phyloP scores from a whole-genome alignment of 2,113 vertebrate species.

The Trogon surrucura region DNA sequence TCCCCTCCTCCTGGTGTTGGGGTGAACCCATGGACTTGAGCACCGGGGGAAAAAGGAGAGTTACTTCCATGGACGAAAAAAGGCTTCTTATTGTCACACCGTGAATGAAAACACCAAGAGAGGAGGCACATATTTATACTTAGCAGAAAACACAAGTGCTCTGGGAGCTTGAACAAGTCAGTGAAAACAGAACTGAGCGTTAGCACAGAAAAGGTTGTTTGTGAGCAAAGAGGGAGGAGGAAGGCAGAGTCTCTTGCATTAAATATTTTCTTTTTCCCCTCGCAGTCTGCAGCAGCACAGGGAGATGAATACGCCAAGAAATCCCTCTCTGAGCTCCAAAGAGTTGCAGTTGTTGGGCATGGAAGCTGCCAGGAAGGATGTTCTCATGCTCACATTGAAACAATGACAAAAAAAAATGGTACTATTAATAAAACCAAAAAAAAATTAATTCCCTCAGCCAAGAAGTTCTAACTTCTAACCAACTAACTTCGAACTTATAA shows the following conservation, averaged over 20 bases:
- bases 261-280: not conserved
- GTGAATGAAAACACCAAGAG: not conserved
- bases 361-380: not conserved
- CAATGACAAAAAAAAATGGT: not conserved
- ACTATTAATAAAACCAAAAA: not conserved
- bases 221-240: not conserved
- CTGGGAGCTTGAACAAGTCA: not conserved
- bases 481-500: not conserved
- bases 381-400: not conserved
- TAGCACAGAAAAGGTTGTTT: not conserved
- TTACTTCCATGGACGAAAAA: not conserved
- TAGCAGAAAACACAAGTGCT: not conserved
- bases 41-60: not conserved
- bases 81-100: not conserved
- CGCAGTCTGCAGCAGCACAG: not conserved
- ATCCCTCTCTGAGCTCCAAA: not conserved
- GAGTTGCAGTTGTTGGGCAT: not conserved
- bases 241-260: not conserved
- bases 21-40: not conserved
- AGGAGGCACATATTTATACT: not conserved
- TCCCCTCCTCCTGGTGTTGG: not conserved
- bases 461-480: not conserved
- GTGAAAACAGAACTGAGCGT: not conserved
- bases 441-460: not conserved
- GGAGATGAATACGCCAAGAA: not conserved